Percentiles rank a stretch among this genome's conserved stretches.
Conservation (phyloP, 2,113 vertebrate species). For the Ammodytes marinus region DNA sequence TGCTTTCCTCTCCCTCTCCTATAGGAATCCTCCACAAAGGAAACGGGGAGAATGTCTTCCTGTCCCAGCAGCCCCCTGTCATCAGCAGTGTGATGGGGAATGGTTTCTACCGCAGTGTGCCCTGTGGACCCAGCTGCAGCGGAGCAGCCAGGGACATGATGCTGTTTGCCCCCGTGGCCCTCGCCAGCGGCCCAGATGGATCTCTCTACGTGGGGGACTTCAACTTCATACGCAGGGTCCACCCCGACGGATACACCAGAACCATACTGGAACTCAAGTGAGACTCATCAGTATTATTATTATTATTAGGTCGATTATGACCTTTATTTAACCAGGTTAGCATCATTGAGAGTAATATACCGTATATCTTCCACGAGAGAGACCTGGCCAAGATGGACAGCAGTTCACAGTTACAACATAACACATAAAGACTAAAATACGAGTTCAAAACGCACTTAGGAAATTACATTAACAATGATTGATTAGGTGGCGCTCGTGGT, state of each 20-base stretch:
- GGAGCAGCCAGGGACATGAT: slow-evolving; percentile 92
- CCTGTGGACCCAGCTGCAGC: slow-evolving; percentile 89
- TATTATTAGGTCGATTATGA: no score
- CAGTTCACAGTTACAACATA: no score
- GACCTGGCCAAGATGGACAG: no score
- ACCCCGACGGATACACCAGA: slow-evolving; percentile 92
- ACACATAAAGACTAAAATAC: no score
- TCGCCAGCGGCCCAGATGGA: slow-evolving; percentile 93
- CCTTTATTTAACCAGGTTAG: no score
- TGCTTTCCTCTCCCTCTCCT: slow-evolving; percentile 36
- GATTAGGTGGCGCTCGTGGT: no score
- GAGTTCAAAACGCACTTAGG: no score
- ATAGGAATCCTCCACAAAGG: slow-evolving; percentile 98
- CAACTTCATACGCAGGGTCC: slow-evolving; percentile 94
- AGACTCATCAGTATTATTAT: slow-evolving; percentile 26
- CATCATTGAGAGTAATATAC: no score
- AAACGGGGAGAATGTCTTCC: slow-evolving; percentile 96
- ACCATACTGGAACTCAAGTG: slow-evolving; percentile 96
- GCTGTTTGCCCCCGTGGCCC: slow-evolving; percentile 95
- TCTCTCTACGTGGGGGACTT: slow-evolving; percentile 97
- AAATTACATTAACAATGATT: no score
- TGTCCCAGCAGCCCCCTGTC: slow-evolving; percentile 96
- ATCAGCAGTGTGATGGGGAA: slow-evolving; percentile 96
- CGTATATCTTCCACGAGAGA: no score
- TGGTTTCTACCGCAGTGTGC: slow-evolving; percentile 91